Conservation (phyloP, 1,140 invertebrate species). For the Aplysia californica region DNA sequence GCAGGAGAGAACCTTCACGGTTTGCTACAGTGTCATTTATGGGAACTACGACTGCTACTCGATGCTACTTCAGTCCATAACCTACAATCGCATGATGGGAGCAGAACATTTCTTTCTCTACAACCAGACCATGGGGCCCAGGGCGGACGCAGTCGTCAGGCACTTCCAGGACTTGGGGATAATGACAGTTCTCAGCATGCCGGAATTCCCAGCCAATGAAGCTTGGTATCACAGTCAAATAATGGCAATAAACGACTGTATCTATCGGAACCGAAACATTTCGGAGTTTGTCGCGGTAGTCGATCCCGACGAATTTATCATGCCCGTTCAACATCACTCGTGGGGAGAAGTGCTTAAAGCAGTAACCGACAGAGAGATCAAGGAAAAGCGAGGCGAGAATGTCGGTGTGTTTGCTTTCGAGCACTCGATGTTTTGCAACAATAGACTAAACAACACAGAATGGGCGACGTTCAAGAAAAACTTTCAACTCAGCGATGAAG, state of each 20-base stretch:
- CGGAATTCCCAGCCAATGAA: not conserved
- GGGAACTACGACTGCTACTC: not conserved
- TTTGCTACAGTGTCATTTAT: not conserved
- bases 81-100: not conserved
- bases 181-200: not conserved
- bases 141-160: not conserved
- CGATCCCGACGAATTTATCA: slow-evolving; percentile 1
- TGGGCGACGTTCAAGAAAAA: not conserved
- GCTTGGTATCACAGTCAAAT: not conserved
- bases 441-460: not conserved
- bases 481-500: not conserved
- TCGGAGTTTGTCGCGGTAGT: not conserved
- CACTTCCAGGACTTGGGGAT: not conserved
- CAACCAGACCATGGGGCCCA: not conserved
- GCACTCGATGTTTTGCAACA: not conserved
- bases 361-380: not conserved
- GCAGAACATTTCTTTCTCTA: slow-evolving; percentile 16
- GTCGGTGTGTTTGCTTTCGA: not conserved
- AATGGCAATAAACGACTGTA: slow-evolving; percentile 4
- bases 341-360: not conserved
- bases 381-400: not conserved
- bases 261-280: not conserved
- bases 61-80: not conserved
- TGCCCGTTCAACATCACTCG: not conserved
- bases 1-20: not conserved